phyloP scores from a whole-genome alignment of 2,113 vertebrate genomes.

The Thomomys bottae region DNA sequence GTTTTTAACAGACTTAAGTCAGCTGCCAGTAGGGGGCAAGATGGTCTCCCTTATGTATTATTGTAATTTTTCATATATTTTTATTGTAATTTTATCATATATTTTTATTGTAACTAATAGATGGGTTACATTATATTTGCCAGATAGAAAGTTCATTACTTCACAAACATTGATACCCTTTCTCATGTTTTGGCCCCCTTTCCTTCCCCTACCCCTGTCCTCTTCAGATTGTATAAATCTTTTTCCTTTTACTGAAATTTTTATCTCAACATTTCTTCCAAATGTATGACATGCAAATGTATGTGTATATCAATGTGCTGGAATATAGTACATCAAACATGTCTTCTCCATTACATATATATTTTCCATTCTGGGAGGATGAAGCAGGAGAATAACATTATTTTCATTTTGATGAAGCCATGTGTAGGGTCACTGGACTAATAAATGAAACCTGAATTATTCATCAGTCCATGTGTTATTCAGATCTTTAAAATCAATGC shows the following conservation, averaged over 20 bases:
- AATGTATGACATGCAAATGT: constrained; percentile 76
- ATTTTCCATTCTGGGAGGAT: constrained; percentile 55
- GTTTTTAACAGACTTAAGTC: constrained; percentile 34
- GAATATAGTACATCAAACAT: constrained; percentile 40
- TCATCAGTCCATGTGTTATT: constrained; percentile 71
- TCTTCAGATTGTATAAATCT: no score
- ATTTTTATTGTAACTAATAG: no score
- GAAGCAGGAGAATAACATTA: constrained; percentile 71
- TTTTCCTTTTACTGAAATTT: no score
- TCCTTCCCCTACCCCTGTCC: no score
- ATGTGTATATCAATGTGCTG: constrained; percentile 49
- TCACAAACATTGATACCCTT: no score
- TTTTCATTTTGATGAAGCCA: constrained; percentile 83
- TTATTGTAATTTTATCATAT: no score
- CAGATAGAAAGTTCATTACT: no score
- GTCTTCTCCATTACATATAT: background rate
- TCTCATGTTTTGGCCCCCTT: no score
- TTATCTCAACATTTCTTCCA: constrained; percentile 64
- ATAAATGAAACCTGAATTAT: constrained; percentile 86
- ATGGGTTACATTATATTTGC: no score
- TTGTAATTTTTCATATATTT: constrained; percentile 61
- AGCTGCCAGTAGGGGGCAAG: constrained; percentile 69
- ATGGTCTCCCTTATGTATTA: constrained; percentile 57
- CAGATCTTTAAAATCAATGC: constrained; percentile 80
- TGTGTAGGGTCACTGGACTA: constrained; percentile 79